These are phyloP conservation scores for Lineus longissimus DNA, from an alignment of 1,140 invertebrate species.

Conservation along the genomic window DNA sequence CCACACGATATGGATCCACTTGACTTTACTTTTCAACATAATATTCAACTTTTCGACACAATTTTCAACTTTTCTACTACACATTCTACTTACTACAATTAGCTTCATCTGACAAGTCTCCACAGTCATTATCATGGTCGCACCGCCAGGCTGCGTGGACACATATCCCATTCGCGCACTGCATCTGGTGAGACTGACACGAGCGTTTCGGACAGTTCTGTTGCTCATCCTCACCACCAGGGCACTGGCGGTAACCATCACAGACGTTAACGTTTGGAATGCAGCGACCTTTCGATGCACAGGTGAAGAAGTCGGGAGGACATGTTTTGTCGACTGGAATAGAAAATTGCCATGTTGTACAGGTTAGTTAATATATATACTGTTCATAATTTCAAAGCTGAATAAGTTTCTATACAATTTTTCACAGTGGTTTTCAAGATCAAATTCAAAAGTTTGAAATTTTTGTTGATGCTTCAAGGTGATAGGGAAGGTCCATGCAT, in stretches of 20 bases:
- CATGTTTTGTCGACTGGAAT: constrained; percentile 17
- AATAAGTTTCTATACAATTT: too few species aligned
- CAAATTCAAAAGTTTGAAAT: too few species aligned
- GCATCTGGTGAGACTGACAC: constrained; percentile 47
- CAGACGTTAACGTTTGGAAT: constrained; percentile 73
- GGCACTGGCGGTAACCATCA: constrained; percentile 59
- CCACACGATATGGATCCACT: too few species aligned
- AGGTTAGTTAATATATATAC: not conserved
- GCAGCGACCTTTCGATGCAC: constrained; percentile 19
- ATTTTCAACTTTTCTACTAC: too few species aligned
- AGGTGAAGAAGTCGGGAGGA: not conserved
- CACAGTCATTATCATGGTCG: constrained; percentile 66
- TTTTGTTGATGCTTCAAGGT: too few species aligned
- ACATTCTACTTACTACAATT: too few species aligned
- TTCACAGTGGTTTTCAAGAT: too few species aligned
- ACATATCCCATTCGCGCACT: not conserved
- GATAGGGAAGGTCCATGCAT: too few species aligned
- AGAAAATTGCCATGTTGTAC: too few species aligned
- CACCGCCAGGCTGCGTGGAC: constrained; percentile 51
- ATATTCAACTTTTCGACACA: too few species aligned
- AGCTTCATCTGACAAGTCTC: too few species aligned
- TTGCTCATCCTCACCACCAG: constrained; percentile 14
- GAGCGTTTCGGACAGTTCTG: constrained; percentile 60
- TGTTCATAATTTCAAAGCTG: not conserved
- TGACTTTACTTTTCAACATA: too few species aligned